A percentile compares a stretch with the other conserved stretches of the same genome.
Conservation (phyloP, 2,797 vertebrate species). For the Sparidentex hasta region DNA sequence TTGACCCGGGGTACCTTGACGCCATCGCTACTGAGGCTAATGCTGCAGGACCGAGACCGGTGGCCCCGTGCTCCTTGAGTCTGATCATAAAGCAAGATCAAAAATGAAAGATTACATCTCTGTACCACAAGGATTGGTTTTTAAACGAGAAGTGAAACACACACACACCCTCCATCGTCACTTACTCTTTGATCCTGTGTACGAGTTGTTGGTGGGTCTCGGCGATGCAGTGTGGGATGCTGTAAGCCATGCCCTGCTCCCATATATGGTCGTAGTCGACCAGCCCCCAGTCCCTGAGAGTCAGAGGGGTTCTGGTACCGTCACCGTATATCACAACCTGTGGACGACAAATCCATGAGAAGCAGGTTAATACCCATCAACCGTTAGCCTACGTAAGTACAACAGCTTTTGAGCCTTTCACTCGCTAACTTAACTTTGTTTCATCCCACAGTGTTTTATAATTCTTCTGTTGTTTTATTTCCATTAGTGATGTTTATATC, state of each 20-base stretch:
- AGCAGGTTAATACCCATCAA: not conserved
- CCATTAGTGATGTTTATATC: no score
- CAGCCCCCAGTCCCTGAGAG: conserved; percentile 82
- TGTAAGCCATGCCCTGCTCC: conserved; percentile 74
- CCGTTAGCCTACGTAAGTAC: no score
- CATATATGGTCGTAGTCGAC: conserved; percentile 85
- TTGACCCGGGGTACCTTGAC: conserved; percentile 85
- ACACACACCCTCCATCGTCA: not conserved
- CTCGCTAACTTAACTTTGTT: no score
- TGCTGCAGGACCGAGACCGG: conserved; percentile 85
- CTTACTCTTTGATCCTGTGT: conserved; percentile 82
- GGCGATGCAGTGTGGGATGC: conserved; percentile 81
- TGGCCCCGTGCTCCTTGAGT: conserved; percentile 83
- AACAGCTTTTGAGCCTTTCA: no score
- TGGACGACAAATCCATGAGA: not conserved
- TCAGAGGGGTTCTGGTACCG: conserved; percentile 76
- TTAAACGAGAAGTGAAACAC: not conserved
- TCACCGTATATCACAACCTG: conserved; percentile 88
- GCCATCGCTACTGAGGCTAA: conserved; percentile 86
- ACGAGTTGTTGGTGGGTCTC: conserved; percentile 75
- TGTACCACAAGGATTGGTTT: not conserved
- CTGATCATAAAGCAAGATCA: conserved; percentile 50
- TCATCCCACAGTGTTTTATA: no score
- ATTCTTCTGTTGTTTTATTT: no score
- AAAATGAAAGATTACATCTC: not conserved